These are phyloP conservation scores for Phalacrocorax pelagicus DNA, from an alignment of 2,113 vertebrate genomes.

Conservation along the genomic window DNA sequence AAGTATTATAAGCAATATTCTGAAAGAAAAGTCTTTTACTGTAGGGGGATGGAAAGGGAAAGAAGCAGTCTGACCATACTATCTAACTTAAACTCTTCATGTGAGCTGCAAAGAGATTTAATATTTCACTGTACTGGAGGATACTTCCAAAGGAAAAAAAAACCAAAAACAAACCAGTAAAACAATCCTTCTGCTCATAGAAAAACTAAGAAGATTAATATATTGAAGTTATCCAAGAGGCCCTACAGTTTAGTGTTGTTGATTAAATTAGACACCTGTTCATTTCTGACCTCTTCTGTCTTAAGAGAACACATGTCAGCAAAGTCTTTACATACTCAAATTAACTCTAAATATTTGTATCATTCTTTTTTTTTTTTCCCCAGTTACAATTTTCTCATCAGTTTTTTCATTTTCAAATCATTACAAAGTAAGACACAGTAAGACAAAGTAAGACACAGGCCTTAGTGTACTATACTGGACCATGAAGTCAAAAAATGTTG, in stretches of 20 bases:
- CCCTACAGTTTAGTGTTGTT: conserved; percentile 7
- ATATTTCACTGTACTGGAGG: not conserved
- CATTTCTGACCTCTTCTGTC: conserved; percentile 53
- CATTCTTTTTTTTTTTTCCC: not conserved
- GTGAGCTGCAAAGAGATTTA: not conserved
- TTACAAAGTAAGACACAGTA: not conserved
- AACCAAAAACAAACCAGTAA: not conserved
- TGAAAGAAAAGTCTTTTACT: not conserved
- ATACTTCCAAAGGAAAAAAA: not conserved
- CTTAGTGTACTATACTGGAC: not conserved
- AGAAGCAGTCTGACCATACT: not conserved
- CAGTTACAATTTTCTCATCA: not conserved
- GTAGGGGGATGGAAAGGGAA: not conserved
- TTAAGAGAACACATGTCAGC: conserved; percentile 22
- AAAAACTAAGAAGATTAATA: not conserved
- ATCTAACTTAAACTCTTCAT: not conserved
- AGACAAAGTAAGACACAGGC: not conserved
- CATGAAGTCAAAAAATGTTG: not conserved
- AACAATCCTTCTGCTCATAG: not conserved
- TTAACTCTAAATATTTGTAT: conserved; percentile 27
- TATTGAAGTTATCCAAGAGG: not conserved
- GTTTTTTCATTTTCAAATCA: not conserved
- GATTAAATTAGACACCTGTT: conserved; percentile 48
- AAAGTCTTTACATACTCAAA: conserved; percentile 32
- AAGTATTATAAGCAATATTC: not conserved